Evolutionary conservation across 2,888 invertebrate genomes (phyloP), one percentile per base, ranked within the genome.

Genomic region (Leucophora obtusa): DNA sequence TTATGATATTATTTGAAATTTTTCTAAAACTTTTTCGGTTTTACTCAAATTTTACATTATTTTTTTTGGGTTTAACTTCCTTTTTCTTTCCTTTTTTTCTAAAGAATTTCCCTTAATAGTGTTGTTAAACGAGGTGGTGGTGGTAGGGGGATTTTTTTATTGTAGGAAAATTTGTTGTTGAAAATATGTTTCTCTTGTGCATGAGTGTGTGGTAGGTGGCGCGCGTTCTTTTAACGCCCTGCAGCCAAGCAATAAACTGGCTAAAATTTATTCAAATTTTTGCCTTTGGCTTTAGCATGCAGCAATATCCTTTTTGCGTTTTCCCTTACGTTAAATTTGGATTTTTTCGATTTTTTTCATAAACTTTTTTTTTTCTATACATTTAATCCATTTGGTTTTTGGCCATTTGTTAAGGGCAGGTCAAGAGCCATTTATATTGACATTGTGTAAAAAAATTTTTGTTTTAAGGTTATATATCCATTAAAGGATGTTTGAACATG

Each of bases 361-460:
- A 38, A 38, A 11, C 14, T 38, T 38, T 38, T 38, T 38, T 38
- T n/a, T n/a, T n/a, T 35, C 8, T 38, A 14, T 38, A n/a, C 6
- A 6, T 66, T 78, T 71, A 71, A 66, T 54, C 65, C 66, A 43
- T 56, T 54, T 24, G 51, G 50, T 70, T 66, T 65, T 21, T 54
- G 50, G 73, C 74, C 78, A 82, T 79, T 79, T 69, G 68, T 53
- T 59, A 58, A 58, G 68, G 72, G 54, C 71, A 72, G 77, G 72
- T 75, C 80, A 75, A 54, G 62, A 58, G 70, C 81, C 79, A 58
- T 68, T 68, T 76, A 43, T 17, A 15, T 17, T 38, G 11, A 38
- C 10, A 47, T 47, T 47, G 2, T 47, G 11, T 47, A n/a, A n/a
- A 7, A 28, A 28, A 28, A 3, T 24, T 28, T 7, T n/a, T n/a